Conservation (phyloP, 2,888 invertebrate species). For the Mayetiola destructor region DNA sequence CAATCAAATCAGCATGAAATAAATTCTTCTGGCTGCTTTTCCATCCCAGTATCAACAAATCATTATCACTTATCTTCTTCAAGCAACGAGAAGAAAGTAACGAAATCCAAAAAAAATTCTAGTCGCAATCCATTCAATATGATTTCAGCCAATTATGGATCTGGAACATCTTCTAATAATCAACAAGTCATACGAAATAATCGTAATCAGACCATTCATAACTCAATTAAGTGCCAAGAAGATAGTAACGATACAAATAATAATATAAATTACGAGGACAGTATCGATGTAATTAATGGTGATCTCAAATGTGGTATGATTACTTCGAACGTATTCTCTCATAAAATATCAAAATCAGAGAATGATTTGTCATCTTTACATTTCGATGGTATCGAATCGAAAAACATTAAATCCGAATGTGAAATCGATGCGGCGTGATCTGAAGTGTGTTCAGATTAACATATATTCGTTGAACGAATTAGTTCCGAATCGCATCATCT, state of each 20-base stretch:
- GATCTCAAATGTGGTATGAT: slow-evolving; percentile 7
- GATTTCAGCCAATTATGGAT: background rate
- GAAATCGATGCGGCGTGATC: slow-evolving; percentile 1
- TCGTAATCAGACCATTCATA: no score
- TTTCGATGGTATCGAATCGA: slow-evolving; percentile 12
- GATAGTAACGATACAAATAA: background rate
- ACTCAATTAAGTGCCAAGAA: background rate
- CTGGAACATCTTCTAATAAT: background rate
- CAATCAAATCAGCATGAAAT: background rate
- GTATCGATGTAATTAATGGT: background rate
- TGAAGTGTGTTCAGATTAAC: background rate
- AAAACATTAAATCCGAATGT: slow-evolving; percentile 17
- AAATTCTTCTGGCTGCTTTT: no score
- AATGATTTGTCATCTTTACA: slow-evolving; percentile 14
- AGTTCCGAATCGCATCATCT: no score
- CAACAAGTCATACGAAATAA: background rate
- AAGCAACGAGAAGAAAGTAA: background rate
- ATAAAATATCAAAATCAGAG: background rate
- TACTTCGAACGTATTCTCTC: no score
- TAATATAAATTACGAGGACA: background rate
- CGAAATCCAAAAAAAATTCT: background rate
- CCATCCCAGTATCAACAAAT: no score
- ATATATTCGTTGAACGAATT: no score
- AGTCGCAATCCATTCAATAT: background rate
- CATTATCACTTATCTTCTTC: background rate